Evolutionary conservation across 2,113 vertebrate species (phyloP), one percentile per base, ranked within the genome.

Genomic region (Bujurquina vittata): DNA sequence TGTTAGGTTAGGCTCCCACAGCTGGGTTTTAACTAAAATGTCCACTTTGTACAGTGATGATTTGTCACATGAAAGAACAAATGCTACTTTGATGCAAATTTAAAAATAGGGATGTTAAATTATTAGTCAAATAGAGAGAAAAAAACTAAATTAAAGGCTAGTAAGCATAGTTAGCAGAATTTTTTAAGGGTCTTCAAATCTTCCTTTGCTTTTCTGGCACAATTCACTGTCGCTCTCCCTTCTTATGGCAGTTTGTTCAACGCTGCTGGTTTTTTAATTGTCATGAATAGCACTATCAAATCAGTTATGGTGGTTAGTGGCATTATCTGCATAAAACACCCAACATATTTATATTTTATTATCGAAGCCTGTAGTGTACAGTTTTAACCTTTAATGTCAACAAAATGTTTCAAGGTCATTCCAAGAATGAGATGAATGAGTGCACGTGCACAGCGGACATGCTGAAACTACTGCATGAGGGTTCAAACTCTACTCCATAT

Each of bases 381-480:
- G 29, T 15, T 58, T 58, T 43, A 54, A 74, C 59, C 56, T 29
- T 60, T 4, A 23, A 22, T 31, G 37, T 62, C 15, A 59, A 76
- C 46, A 23, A 15, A n/a, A 56, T 43, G n/a, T 62, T 31, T 2
- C 12, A 62, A 22, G n/a, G n/a, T 60, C 54, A 77, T 75, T 83
- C 4, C 35, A 80, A 75, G 4, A 78, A 78, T 29, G 7, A 26
- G 14, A 9, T 80, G 3, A 60, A 60, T 61, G 17, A 80, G 23
- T 55, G 23, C 26, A 55, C 49, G 20, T 77, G 23, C 40, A 75
- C 54, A 56, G 65, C 49, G 14, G 61, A 78, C 67, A 74, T 62
- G 49, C 37, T 81, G 23, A 79, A 84, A 76, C 79, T 60, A 20
- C 43, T 69, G 55, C 14, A n/a, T 4, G 2, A 73, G 22, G 37